Evolutionary conservation across 2,113 vertebrate genomes (phyloP), one percentile per base, ranked within the genome.

Genomic region (Heterocephalus glaber): DNA sequence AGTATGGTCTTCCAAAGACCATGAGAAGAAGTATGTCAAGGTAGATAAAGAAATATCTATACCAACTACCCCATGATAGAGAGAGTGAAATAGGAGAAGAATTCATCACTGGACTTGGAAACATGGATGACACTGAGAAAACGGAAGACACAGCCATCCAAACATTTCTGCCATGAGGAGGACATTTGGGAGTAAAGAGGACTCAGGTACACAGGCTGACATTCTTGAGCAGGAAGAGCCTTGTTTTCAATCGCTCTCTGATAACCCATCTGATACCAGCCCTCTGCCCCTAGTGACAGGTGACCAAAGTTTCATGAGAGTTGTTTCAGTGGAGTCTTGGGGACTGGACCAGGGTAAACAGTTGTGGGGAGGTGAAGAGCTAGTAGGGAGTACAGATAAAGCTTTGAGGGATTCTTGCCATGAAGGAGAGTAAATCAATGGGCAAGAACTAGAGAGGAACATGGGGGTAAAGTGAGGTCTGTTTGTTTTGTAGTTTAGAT

Each of bases 321-420:
- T 63, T 66, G 30, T 24, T 72, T 70, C 20, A 70, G 28, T 79
- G 44, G 24, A 30, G 6, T 52, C 60, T 66, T 63, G 38, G 41
- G 8, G 6, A 61, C 22, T 74, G 44, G 35, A 80, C 5, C 63
- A 19, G 4, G 68, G 8, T n/a, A 26, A 86, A 47, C 24, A 89
- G 30, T 20, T n/a, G 2, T 26, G 12, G 63, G 5, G 2, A n/a
- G 2, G 16, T 26, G 30, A 72, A 66, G 20, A 30, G 1, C 12
- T 49, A 10, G 7, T 16, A 11, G 6, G 6, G 26, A 49, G 20
- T 49, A 0, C 19, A 54, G n/a, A 86, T 1, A 47, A 4, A 13
- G 44, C 13, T 68, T 47, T 63, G 54, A 10, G 82, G 33, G 20
- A 84, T 20, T 83, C 88, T 72, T 90, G 28, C 56, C 54, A 5